A percentile compares a stretch with the other conserved stretches of the same genome.
These are phyloP conservation scores for Diachasmimorpha longicaudata DNA, from an alignment of 1,140 invertebrate species.

Conservation along the genomic window DNA sequence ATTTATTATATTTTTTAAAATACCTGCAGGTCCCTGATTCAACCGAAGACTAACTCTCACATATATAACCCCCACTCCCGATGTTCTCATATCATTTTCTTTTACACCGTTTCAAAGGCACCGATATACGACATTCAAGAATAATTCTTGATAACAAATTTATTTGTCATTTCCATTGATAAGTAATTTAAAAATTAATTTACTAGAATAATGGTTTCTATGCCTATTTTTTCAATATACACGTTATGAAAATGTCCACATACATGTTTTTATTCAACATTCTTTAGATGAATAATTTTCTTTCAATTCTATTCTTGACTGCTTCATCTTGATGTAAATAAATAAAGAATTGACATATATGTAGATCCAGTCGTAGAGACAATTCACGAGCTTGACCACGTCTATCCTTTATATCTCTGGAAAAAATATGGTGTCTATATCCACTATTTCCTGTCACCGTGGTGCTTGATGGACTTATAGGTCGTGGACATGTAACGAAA, in stretches of 20 bases:
- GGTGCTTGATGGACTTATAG: conserved; percentile 32
- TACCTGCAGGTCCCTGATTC: no score
- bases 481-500: conserved; percentile 22
- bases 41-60: no score
- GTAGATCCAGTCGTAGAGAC: background rate
- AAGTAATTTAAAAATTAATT: no score
- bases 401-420: background rate
- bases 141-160: background rate
- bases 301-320: background rate
- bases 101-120: conserved; percentile 52
- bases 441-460: background rate
- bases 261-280: background rate
- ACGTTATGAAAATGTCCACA: background rate
- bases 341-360: background rate
- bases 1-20: no score
- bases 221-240: background rate
- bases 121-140: conserved; percentile 41
- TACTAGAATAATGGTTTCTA: no score
- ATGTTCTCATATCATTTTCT: conserved; percentile 12
- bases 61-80: no score
- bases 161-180: no score
- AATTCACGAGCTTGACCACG: background rate
- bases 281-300: background rate
- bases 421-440: background rate
- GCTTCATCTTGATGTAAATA: background rate